phyloP scores from a whole-genome alignment of 1,140 invertebrate species.

The Lepidotrigona ventralis region DNA sequence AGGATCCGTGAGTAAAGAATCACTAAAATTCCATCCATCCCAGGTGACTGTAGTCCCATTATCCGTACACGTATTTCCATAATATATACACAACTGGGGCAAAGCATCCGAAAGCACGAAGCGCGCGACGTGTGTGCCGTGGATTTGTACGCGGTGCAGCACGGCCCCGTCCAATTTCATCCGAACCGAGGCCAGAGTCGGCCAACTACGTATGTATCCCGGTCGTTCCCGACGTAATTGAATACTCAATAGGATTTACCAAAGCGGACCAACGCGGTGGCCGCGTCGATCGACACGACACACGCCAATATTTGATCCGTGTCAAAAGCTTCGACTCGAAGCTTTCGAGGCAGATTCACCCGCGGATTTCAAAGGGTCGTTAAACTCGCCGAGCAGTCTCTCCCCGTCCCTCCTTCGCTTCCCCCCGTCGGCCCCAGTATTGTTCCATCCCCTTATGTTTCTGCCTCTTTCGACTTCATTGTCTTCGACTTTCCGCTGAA shows the following conservation, averaged over 20 bases:
- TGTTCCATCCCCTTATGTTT: background rate
- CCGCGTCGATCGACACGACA: constrained; percentile 61
- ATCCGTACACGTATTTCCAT: constrained; percentile 25
- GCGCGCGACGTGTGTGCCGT: constrained; percentile 16
- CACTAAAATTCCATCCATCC: background rate
- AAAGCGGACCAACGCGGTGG: constrained; percentile 56
- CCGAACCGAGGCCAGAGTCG: constrained; percentile 22
- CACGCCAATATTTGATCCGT: constrained; percentile 69
- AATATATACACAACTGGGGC: constrained; percentile 32
- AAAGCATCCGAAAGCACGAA: constrained; percentile 16
- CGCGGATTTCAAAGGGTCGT: constrained; percentile 64
- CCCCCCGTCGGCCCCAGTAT: constrained; percentile 3
- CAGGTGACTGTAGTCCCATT: no score
- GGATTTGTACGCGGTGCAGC: constrained; percentile 29
- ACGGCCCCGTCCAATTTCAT: constrained; percentile 57
- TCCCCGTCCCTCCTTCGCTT: background rate
- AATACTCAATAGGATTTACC: constrained; percentile 71
- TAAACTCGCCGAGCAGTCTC: constrained; percentile 42
- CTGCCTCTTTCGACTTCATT: constrained; percentile 31
- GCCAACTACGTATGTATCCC: constrained; percentile 51
- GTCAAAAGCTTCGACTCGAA: constrained; percentile 59
- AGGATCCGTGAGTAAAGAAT: rapidly evolving
- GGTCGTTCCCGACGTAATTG: constrained; percentile 60
- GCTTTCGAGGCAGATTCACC: constrained; percentile 48
- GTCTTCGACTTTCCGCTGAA: constrained; percentile 7